Evolutionary conservation across 2,888 invertebrate genomes (phyloP), one percentile per base, ranked within the genome.

Genomic region (Heliconius hortense): DNA sequence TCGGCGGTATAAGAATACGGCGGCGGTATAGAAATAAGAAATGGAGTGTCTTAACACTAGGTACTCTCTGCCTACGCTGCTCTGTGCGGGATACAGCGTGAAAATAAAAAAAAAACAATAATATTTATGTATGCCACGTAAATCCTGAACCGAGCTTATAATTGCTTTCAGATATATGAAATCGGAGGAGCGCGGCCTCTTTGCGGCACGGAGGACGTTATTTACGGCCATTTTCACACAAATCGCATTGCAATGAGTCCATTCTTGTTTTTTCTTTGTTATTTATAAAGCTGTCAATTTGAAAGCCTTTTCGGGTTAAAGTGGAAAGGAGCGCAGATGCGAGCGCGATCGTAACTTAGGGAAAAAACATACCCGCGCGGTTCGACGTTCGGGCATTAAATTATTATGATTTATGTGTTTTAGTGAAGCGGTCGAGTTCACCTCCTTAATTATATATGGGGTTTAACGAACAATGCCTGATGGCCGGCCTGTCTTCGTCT

Each of bases 361-460:
- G 85, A 89, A 89, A 89, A 78, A 88, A 85, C 79, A 78, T 81
- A 78, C 72, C 77, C 84, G 84, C 84, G 87, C 85, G 85, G 85
- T 89, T 87, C 88, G 24, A 18, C 39, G 66, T 24, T 24, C 11
- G 43, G 39, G 91, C 90, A 90, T 92, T 92, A 93, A 92, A 92
- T 92, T 92, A 92, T 92, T 91, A 92, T 93, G 93, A 93, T 93
- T 93, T 93, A 93, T 93, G 90, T 90, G 87, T 90, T 90, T 92
- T 90, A 90, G 90, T 88, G 87, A 84, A 86, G 85, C 82, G 83
- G 82, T 82, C 82, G 77, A 76, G 78, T 74, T 87, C 86, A 85
- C 88, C 88, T 88, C 89, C 88, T 88, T 93, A 92, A 93, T 93
- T 92, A 93, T 90, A 90, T 86, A 87, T 87, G 87, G 85, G 88